Base-by-base conservation (phyloP, 2,888 invertebrate species). In the Ichneumoninae sp. region DNA sequence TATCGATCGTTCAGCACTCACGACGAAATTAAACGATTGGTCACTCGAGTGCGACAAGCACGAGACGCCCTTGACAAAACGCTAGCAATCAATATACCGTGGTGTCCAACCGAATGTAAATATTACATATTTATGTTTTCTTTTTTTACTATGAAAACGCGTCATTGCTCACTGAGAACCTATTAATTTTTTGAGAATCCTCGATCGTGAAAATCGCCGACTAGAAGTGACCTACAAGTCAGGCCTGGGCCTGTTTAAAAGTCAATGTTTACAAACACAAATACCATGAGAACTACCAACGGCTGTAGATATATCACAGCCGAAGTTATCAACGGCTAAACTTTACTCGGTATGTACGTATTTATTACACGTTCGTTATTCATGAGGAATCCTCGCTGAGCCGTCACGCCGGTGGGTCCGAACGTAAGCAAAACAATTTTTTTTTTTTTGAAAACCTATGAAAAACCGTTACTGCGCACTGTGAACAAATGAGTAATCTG, bases 391-490 rank as follows among this genome's bases (percentile, higher is more conserved):
- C 19, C 22, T 19, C 40, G 40, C 1, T 40, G 40, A 10, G 40
- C 10, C 40, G 40, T 40, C 40, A 2, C 10, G 40, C 40, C 40
- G 40, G 10, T 40, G 40, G 8, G 40, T 10, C 8, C 6, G 10
- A 40, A 10, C 10, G 40, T 22, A 54, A 22, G 1, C 22, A 54
- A 54, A 54, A 19, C 22, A 54, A 54, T 54, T 40, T 47, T 40
- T 40, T 47, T 47, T 44, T 13, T 13, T 44, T 47, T 47, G 4
- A 16, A 47, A 47, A 13, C 44, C 16, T 4, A 47, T 47, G 44
- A 47, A 47, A 47, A 47, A 22, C 57, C 22, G 57, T 57, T 57
- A 57, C 57, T 26, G 57, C 57, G 57, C 57, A 57, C 26, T 10
- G 10, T 16, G 44, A 47, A 47, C 44, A 47, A 47, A 47, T 16